These are phyloP conservation scores for Callospermophilus lateralis DNA, from an alignment of 2,113 vertebrate species.

Conservation along the genomic window DNA sequence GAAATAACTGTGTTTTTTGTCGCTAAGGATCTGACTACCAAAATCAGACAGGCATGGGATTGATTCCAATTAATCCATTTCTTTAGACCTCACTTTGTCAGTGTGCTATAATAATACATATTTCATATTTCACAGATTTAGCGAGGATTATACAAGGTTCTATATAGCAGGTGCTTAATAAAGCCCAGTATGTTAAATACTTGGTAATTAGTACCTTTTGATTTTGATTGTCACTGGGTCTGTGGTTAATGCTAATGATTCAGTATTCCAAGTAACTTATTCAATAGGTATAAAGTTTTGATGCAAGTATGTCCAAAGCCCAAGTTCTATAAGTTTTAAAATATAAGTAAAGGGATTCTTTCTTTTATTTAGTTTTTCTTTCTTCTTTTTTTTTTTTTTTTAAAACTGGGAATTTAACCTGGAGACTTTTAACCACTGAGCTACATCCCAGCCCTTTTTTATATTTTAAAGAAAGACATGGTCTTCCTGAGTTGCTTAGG, in stretches of 20 bases:
- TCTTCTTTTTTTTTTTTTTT: background rate
- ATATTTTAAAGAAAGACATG: no score
- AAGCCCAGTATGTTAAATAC: background rate
- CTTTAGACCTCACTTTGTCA: background rate
- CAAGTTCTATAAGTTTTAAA: background rate
- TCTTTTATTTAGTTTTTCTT: background rate
- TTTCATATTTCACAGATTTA: conserved; percentile 9
- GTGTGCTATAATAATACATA: background rate
- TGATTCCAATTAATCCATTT: background rate
- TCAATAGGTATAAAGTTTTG: background rate
- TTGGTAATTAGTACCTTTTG: background rate
- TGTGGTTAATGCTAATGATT: background rate
- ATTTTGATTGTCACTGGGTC: background rate
- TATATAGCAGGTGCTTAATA: background rate
- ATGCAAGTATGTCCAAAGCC: background rate
- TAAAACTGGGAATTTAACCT: no score
- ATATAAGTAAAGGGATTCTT: background rate
- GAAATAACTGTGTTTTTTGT: background rate
- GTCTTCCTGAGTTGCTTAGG: no score
- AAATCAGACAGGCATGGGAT: background rate
- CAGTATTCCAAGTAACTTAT: background rate
- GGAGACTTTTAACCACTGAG: no score
- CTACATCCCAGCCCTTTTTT: no score
- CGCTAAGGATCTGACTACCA: background rate
- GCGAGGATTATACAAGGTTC: background rate